Evolutionary conservation across 1,140 invertebrate species (phyloP).

Genomic region (Drosophila sturtevanti): DNA sequence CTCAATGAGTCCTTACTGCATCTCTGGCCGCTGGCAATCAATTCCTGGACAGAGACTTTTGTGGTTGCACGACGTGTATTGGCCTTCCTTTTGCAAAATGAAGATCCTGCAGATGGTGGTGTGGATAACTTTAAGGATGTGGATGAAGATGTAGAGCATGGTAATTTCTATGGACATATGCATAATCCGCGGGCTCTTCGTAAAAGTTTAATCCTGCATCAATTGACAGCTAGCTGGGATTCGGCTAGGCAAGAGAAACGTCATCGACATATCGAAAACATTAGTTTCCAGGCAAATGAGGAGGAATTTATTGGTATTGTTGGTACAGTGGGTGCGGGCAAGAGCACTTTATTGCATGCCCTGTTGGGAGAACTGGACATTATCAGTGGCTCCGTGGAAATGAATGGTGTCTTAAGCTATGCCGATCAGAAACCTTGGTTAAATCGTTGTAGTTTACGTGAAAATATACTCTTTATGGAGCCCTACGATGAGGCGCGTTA

Average conservation of each 20-base stretch:
- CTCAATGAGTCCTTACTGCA: conserved; percentile 85
- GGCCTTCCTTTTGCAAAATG: conserved; percentile 83
- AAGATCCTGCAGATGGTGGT: conserved; percentile 69
- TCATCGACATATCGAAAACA: conserved; percentile 83
- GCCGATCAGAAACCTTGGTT: conserved; percentile 91
- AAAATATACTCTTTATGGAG: conserved; percentile 93
- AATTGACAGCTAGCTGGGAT: conserved; percentile 83
- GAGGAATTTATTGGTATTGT: conserved; percentile 87
- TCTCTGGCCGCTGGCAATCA: conserved; percentile 88
- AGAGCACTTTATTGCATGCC: conserved; percentile 88
- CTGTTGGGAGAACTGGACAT: conserved; percentile 90
- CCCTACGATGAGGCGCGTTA: conserved; percentile 86
- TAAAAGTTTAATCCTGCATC: conserved; percentile 74
- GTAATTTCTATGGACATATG: conserved; percentile 65
- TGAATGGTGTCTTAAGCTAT: conserved; percentile 90
- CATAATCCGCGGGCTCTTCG: conserved; percentile 84
- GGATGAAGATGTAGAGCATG: conserved; percentile 56
- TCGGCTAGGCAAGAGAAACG: conserved; percentile 54
- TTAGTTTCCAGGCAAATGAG: conserved; percentile 83
- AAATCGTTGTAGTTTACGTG: conserved; percentile 85
- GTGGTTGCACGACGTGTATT: conserved; percentile 88
- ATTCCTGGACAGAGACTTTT: conserved; percentile 84
- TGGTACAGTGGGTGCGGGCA: conserved; percentile 92
- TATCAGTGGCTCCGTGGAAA: conserved; percentile 84
- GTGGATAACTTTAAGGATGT: conserved; percentile 60